These are phyloP conservation scores for Zaprionus capensis DNA, from an alignment of 1,140 invertebrate genomes.

Conservation along the genomic window DNA sequence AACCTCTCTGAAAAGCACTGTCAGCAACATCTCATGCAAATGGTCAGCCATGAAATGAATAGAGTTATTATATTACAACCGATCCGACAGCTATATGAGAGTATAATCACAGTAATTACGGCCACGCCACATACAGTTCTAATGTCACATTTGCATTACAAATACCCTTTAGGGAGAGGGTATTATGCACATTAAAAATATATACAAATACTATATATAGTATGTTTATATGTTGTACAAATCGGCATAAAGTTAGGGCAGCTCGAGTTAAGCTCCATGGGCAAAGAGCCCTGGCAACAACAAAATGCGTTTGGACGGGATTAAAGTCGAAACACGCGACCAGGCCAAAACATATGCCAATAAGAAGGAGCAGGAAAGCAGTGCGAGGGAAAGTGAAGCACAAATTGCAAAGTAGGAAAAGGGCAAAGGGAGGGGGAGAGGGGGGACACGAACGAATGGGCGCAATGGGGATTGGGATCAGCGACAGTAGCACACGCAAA, in stretches of 20 bases:
- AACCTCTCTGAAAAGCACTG: neutral
- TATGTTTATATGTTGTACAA: conserved; percentile 46
- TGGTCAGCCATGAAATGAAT: neutral
- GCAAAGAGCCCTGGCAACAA: conserved; percentile 44
- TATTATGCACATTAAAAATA: conserved; percentile 33
- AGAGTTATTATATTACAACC: neutral
- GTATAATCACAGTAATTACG: neutral
- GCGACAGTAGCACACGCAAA: conserved; percentile 58
- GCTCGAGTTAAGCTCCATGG: conserved; percentile 32
- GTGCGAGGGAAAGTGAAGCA: conserved; percentile 9
- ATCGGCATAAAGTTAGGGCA: conserved; percentile 40
- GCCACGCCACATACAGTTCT: neutral
- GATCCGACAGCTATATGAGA: neutral
- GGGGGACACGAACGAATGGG: neutral
- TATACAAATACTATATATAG: neutral
- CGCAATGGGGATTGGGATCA: conserved; percentile 43
- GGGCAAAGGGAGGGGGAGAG: neutral
- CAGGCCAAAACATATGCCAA: conserved; percentile 59
- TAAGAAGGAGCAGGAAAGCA: conserved; percentile 17
- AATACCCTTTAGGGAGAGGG: conserved; percentile 6
- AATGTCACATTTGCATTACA: conserved; percentile 24
- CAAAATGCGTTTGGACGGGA: conserved; percentile 63
- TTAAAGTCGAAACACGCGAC: conserved; percentile 57
- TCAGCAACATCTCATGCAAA: neutral
- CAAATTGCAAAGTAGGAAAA: conserved; percentile 3